phyloP scores from a whole-genome alignment of 2,113 vertebrate species.

The Podilymbus podiceps region DNA sequence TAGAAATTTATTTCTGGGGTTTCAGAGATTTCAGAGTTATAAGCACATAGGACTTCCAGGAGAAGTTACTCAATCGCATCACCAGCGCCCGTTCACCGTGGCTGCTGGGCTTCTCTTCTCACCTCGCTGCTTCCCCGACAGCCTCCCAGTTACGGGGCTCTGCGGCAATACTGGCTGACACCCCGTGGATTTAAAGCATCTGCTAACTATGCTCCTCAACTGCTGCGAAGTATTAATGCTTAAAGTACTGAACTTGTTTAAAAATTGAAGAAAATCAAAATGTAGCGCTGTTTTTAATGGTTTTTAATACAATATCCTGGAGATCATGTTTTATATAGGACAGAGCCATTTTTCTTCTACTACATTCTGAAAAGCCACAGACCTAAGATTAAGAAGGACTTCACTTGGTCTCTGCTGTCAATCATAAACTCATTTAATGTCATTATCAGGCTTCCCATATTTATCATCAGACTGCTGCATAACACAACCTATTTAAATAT shows the following conservation, averaged over 20 bases:
- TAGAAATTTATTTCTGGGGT: not conserved
- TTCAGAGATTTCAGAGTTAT: not conserved
- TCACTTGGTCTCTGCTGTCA: not conserved
- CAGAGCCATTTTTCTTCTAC: not conserved
- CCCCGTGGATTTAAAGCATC: not conserved
- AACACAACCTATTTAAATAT: not conserved
- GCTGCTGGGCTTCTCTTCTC: not conserved
- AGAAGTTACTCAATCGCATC: not conserved
- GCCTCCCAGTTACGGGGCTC: not conserved
- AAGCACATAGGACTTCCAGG: not conserved
- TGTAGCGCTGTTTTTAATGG: not conserved
- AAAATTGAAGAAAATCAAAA: conserved; percentile 21
- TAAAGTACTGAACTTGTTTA: not conserved
- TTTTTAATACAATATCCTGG: not conserved
- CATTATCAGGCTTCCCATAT: not conserved
- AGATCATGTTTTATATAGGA: not conserved
- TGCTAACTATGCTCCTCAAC: not conserved
- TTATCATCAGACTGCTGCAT: not conserved
- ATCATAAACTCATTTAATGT: not conserved
- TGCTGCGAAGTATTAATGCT: not conserved
- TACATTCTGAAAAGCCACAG: not conserved
- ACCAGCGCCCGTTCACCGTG: rapidly evolving
- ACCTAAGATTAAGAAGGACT: not conserved
- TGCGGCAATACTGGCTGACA: not conserved
- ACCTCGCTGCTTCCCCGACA: not conserved